These are phyloP conservation scores for Peromyscus melanophrys DNA, from an alignment of 2,797 vertebrate species.

Conservation along the genomic window DNA sequence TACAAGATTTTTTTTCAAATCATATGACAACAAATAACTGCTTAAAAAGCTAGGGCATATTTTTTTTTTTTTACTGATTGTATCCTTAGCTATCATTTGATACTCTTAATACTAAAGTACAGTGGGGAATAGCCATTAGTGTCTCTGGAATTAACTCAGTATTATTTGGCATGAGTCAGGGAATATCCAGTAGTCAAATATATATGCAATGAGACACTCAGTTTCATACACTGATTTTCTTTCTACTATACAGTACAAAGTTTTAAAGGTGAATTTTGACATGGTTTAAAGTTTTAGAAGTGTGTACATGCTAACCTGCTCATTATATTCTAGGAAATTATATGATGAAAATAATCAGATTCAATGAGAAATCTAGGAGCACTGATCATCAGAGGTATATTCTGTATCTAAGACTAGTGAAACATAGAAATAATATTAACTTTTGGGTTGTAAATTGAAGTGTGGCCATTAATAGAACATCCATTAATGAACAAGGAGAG, in stretches of 20 bases:
- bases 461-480: not conserved
- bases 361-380: not conserved
- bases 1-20: not conserved
- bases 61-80: not conserved
- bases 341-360: slow-evolving; percentile 22
- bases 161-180: not conserved
- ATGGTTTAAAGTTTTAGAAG: not conserved
- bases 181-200: not conserved
- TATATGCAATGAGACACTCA: not conserved
- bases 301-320: not conserved
- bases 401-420: not conserved
- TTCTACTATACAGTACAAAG: not conserved
- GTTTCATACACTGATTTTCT: not conserved
- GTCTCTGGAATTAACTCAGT: not conserved
- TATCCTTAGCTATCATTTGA: not conserved
- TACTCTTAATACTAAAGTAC: not conserved
- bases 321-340: slow-evolving; percentile 7
- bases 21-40: not conserved
- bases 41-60: not conserved
- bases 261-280: not conserved
- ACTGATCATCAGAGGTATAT: not conserved
- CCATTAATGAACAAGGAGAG: not conserved
- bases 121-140: not conserved
- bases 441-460: not conserved
- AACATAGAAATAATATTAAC: not conserved